Percentiles rank a stretch among this genome's conserved stretches.
These are phyloP conservation scores for Cecropterus lyciades DNA, from an alignment of 1,140 invertebrate species.

Conservation along the genomic window DNA sequence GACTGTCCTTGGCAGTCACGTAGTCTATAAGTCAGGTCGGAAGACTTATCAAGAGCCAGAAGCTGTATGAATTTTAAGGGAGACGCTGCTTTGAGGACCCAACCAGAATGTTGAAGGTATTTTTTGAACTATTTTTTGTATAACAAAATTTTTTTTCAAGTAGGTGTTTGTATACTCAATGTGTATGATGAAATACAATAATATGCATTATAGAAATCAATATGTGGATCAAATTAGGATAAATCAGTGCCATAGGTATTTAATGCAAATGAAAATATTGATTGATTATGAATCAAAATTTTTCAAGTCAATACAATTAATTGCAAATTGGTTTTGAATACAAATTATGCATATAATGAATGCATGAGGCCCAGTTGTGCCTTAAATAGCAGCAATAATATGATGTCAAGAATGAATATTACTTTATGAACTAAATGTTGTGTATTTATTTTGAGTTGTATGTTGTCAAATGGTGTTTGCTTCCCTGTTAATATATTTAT, in stretches of 20 bases:
- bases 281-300: too few species aligned
- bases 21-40: slow-evolving; percentile 85
- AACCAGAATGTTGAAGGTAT: slow-evolving; percentile 80
- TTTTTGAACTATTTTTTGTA: slow-evolving; percentile 82
- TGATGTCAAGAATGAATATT: too few species aligned
- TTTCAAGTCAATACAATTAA: too few species aligned
- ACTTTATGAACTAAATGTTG: slow-evolving; percentile 9
- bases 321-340: too few species aligned
- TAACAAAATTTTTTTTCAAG: slow-evolving; percentile 62
- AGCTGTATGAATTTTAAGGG: slow-evolving; percentile 77
- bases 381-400: neutral
- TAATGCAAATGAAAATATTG: neutral
- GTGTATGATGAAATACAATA: neutral
- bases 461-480: slow-evolving; percentile 17
- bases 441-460: slow-evolving; percentile 38
- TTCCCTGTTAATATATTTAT: slow-evolving; percentile 64
- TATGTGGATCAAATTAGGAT: neutral
- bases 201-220: too few species aligned
- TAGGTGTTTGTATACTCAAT: slow-evolving; percentile 33
- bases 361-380: neutral
- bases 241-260: neutral
- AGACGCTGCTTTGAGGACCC: slow-evolving; percentile 78
- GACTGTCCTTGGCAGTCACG: slow-evolving; percentile 83
- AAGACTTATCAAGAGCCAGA: slow-evolving; percentile 82
- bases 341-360: too few species aligned